phyloP scores from a whole-genome alignment of 2,888 invertebrate species.

The Drosophila neotestacea region DNA sequence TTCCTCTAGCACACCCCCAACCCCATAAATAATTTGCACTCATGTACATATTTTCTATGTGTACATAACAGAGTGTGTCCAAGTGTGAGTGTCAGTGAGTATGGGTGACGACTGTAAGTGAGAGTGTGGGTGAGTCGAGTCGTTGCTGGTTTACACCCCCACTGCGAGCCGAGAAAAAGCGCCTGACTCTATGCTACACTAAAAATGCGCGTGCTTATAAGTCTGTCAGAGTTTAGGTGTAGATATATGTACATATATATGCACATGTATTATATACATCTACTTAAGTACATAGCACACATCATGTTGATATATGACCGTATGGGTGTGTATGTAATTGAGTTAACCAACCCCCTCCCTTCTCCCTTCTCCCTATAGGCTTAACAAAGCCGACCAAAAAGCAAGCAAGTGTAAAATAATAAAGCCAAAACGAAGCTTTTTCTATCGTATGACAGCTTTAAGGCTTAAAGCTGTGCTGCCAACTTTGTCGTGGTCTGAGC shows the following conservation, averaged over 20 bases:
- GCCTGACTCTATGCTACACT: slow-evolving; percentile 80
- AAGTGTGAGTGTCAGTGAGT: slow-evolving; percentile 26
- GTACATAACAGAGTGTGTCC: slow-evolving; percentile 46
- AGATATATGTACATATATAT: slow-evolving; percentile 5
- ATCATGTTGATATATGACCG: slow-evolving; percentile 41
- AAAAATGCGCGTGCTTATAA: slow-evolving; percentile 72
- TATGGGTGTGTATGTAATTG: slow-evolving; percentile 49
- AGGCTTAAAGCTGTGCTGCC: slow-evolving; percentile 66
- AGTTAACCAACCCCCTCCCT: slow-evolving; percentile 28
- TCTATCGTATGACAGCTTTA: slow-evolving; percentile 56
- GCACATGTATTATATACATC: slow-evolving; percentile 12
- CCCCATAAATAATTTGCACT: slow-evolving; percentile 62
- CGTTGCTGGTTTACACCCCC: slow-evolving; percentile 58
- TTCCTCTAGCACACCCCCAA: slow-evolving; percentile 15
- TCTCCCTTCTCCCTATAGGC: slow-evolving; percentile 1
- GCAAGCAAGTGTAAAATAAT: slow-evolving; percentile 50
- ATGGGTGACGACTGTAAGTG: neutral
- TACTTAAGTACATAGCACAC: slow-evolving; percentile 19
- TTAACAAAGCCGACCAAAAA: slow-evolving; percentile 25
- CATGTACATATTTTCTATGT: slow-evolving; percentile 60
- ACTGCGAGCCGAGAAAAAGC: slow-evolving; percentile 38
- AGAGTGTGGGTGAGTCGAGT: slow-evolving; percentile 3
- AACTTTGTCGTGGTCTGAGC: slow-evolving; percentile 42
- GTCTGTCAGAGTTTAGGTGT: slow-evolving; percentile 41
- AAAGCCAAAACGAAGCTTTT: slow-evolving; percentile 51